Evolutionary conservation across 2,888 invertebrate genomes (phyloP).

Genomic region (Leptothorax acervorum): DNA sequence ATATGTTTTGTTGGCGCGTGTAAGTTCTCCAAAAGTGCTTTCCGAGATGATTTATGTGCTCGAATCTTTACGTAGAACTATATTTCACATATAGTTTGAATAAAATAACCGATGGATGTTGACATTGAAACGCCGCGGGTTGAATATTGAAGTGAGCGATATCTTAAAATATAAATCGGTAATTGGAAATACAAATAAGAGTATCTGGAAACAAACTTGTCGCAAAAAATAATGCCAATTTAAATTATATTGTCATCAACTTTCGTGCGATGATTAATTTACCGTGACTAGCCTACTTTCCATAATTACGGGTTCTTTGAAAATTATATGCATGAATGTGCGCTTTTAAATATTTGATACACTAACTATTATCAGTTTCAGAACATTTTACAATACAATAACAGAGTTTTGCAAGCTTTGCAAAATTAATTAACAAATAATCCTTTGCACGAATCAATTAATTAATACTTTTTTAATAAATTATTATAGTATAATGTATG

Average conservation of each 20-base stretch:
- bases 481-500: not conserved
- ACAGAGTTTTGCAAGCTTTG: not conserved
- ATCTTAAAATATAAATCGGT: not conserved
- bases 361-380: not conserved
- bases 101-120: not conserved
- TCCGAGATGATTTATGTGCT: not conserved
- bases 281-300: not conserved
- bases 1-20: not conserved
- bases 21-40: not conserved
- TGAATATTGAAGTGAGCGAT: not conserved
- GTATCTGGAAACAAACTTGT: not conserved
- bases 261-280: not conserved
- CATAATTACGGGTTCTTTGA: not conserved
- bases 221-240: not conserved
- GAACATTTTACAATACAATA: not conserved
- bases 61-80: not conserved
- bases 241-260: not conserved
- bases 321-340: not conserved
- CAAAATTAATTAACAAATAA: constrained; percentile 17
- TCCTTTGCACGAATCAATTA: not conserved
- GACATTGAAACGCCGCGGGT: not conserved
- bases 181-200: not conserved
- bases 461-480: constrained; percentile 12
- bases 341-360: not conserved
- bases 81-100: not conserved